Percentiles rank a stretch among this genome's conserved stretches.
Evolutionary conservation across 2,113 vertebrate species (phyloP).

Genomic region (Hippocampus comes): DNA sequence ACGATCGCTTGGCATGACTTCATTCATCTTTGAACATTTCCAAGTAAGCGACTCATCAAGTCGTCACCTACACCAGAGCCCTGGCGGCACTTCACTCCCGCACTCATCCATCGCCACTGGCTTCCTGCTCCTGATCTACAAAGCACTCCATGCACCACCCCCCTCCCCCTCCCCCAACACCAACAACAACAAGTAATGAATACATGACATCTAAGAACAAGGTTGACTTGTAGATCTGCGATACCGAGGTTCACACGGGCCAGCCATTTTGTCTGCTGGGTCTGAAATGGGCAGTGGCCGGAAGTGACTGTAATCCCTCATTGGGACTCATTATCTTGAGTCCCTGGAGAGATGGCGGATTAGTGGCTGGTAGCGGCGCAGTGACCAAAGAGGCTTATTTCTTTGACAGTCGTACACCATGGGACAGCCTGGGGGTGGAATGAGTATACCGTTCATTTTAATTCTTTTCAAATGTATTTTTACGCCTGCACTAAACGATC

Average conservation of each 20-base stretch:
- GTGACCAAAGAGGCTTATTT: slow-evolving; percentile 17
- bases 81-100: no score
- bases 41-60: no score
- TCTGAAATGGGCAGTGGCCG: slow-evolving; percentile 50
- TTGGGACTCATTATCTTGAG: slow-evolving; percentile 59
- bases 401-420: slow-evolving; percentile 2
- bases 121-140: no score
- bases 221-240: not conserved
- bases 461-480: no score
- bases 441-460: no score
- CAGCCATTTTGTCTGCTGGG: slow-evolving; percentile 25
- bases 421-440: not conserved
- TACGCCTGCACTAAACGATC: no score
- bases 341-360: slow-evolving; percentile 52
- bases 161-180: not conserved
- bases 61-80: no score
- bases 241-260: slow-evolving; percentile 19
- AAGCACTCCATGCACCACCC: no score
- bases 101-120: no score
- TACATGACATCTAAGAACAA: not conserved
- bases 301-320: slow-evolving; percentile 58
- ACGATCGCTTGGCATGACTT: no score
- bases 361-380: slow-evolving; percentile 30
- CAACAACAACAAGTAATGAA: not conserved
- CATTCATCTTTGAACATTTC: no score